Percentiles rank a stretch among this genome's conserved stretches.
These are phyloP conservation scores for Psephotus haematonotus DNA, from an alignment of 2,113 vertebrate species.

Conservation along the genomic window DNA sequence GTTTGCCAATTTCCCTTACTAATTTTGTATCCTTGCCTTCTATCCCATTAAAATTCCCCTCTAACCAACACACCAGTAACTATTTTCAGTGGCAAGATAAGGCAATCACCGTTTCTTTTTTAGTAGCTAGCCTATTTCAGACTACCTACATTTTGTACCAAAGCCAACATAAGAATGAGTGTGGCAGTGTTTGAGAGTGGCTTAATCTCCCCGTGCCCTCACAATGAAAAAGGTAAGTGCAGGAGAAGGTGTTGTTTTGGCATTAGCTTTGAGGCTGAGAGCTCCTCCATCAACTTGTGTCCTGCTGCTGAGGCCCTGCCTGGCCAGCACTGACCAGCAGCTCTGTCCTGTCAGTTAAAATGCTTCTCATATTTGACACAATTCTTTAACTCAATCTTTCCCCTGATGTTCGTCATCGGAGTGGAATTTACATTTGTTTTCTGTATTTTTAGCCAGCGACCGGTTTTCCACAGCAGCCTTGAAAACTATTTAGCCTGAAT, in stretches of 20 bases:
- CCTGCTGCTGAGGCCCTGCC: background rate
- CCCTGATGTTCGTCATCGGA: background rate
- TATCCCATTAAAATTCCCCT: background rate
- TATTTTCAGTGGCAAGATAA: background rate
- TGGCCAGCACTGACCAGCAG: background rate
- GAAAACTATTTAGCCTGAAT: conserved; percentile 40
- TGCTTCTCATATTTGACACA: conserved; percentile 50
- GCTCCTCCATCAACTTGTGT: background rate
- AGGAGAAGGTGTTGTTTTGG: background rate
- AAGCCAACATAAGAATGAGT: background rate
- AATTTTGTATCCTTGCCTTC: background rate
- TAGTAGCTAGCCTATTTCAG: background rate
- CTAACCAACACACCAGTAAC: background rate
- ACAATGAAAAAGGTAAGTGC: background rate
- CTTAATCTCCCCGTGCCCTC: background rate
- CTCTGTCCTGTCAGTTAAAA: conserved; percentile 23
- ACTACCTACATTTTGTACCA: background rate
- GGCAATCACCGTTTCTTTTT: background rate
- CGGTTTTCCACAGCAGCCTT: conserved; percentile 37
- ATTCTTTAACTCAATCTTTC: conserved; percentile 33
- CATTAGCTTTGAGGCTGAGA: background rate
- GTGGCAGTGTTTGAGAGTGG: background rate
- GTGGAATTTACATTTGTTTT: conserved; percentile 57
- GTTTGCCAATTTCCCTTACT: background rate
- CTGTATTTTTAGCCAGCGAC: conserved; percentile 42